Conservation (phyloP, 92 coral and sea anemone species). For the Epizoanthus fatuus region DNA sequence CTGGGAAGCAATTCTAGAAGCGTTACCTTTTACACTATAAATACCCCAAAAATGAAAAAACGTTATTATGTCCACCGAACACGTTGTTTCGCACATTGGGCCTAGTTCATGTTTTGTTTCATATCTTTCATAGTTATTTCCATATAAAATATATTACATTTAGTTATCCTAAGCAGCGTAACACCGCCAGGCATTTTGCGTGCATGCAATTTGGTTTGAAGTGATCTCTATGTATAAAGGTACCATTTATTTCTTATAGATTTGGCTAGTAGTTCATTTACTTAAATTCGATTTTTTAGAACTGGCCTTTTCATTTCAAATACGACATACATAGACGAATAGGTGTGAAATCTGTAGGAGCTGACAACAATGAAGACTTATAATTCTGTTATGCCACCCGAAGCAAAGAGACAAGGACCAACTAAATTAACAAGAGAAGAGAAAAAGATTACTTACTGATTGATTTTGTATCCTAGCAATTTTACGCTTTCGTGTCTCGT, state of each 20-base stretch:
- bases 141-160: too few relatives aligned
- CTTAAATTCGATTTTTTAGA: background rate
- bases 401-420: background rate
- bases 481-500: constrained; percentile 16
- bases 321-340: background rate
- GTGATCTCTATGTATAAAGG: too few relatives aligned
- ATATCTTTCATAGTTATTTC: too few relatives aligned
- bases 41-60: too few relatives aligned
- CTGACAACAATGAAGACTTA: background rate
- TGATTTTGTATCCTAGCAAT: constrained; percentile 34
- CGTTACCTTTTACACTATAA: too few relatives aligned
- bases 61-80: too few relatives aligned
- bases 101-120: too few relatives aligned
- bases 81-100: too few relatives aligned
- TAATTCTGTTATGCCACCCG: background rate
- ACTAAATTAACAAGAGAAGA: constrained; percentile 11
- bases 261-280: background rate
- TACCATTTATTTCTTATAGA: background rate
- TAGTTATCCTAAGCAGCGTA: too few relatives aligned
- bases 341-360: constrained; percentile 40
- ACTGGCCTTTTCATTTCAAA: constrained; percentile 2
- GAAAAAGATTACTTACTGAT: constrained; percentile 4
- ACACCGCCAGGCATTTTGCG: too few relatives aligned
- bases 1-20: too few relatives aligned
- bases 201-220: background rate